Evolutionary conservation across 2,888 invertebrate species (phyloP).

Genomic region (Drosophila melanosoma): DNA sequence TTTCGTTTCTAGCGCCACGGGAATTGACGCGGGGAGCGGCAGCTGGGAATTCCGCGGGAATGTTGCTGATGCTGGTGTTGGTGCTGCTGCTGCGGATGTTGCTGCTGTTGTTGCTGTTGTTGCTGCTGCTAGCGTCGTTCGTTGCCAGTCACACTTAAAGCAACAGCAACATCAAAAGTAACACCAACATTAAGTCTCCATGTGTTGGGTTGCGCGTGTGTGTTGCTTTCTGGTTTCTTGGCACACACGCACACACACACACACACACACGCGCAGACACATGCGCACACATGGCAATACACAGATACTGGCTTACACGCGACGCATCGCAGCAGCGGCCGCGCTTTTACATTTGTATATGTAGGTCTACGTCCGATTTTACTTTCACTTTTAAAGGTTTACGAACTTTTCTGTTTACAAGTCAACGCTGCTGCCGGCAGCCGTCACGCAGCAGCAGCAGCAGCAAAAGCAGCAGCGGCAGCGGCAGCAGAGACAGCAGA

Average conservation of each 20-base stretch:
- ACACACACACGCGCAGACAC: slow-evolving; percentile 15
- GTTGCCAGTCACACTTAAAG: slow-evolving; percentile 52
- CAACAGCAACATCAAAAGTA: slow-evolving; percentile 26
- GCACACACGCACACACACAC: slow-evolving; percentile 41
- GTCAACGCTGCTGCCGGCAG: slow-evolving; percentile 63
- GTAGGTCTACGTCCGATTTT: slow-evolving; percentile 85
- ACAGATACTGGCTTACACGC: slow-evolving; percentile 19
- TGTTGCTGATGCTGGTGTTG: slow-evolving; percentile 21
- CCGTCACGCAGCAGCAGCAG: slow-evolving; percentile 22
- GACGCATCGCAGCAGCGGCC: slow-evolving; percentile 33
- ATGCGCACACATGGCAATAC: slow-evolving; percentile 6
- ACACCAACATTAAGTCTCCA: slow-evolving; percentile 18
- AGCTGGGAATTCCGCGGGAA: slow-evolving; percentile 51
- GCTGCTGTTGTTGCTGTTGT: slow-evolving; percentile 30
- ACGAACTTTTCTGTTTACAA: slow-evolving; percentile 85
- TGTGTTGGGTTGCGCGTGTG: slow-evolving; percentile 42
- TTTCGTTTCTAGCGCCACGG: slow-evolving; percentile 41
- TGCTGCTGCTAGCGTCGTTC: slow-evolving; percentile 50
- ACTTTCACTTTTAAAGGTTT: slow-evolving; percentile 85
- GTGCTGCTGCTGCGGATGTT: slow-evolving; percentile 20
- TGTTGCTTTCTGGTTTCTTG: slow-evolving; percentile 72
- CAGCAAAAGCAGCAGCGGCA: slow-evolving; percentile 13
- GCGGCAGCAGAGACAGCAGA: slow-evolving; percentile 19
- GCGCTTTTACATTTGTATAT: slow-evolving; percentile 80
- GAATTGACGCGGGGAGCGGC: slow-evolving; percentile 35